A percentile compares a stretch with the other conserved stretches of the same genome.
Conservation (phyloP, 2,888 invertebrate genomes). For the Myopa tessellatipennis region DNA sequence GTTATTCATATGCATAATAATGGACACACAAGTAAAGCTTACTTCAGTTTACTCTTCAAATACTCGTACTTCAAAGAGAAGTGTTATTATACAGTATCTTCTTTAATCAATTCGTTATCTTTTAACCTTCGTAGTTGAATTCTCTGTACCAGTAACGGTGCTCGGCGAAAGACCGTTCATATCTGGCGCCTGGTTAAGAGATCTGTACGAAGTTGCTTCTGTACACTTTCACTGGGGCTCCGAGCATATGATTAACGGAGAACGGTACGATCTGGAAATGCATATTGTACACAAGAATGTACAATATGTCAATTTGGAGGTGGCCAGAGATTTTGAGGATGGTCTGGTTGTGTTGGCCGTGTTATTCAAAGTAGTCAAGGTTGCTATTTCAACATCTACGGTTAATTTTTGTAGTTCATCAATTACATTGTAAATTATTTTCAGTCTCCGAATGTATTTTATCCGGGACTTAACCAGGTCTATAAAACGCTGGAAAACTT, state of each 20-base stretch:
- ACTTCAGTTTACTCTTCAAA: background rate
- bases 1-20: constrained; percentile 74
- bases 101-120: background rate
- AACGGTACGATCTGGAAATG: constrained; percentile 73
- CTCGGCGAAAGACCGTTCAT: constrained; percentile 55
- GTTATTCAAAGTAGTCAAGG: constrained; percentile 70
- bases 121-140: constrained; percentile 52
- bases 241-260: constrained; percentile 59
- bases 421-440: background rate
- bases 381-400: constrained; percentile 37
- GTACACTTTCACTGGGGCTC: constrained; percentile 78
- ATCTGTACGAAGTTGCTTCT: constrained; percentile 54
- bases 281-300: constrained; percentile 77
- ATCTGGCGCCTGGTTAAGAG: constrained; percentile 53
- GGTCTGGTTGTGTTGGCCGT: constrained; percentile 76
- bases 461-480: constrained; percentile 55
- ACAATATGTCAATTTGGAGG: constrained; percentile 70
- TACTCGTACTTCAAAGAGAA: background rate
- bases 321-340: constrained; percentile 70
- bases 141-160: constrained; percentile 54
- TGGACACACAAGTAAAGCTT: constrained; percentile 72
- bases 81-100: background rate
- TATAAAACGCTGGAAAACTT: constrained; percentile 53
- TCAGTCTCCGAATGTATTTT: constrained; percentile 51
- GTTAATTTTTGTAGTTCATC: background rate